Base-by-base conservation (phyloP, 2,113 vertebrate species). In the Zosterops borbonicus region DNA sequence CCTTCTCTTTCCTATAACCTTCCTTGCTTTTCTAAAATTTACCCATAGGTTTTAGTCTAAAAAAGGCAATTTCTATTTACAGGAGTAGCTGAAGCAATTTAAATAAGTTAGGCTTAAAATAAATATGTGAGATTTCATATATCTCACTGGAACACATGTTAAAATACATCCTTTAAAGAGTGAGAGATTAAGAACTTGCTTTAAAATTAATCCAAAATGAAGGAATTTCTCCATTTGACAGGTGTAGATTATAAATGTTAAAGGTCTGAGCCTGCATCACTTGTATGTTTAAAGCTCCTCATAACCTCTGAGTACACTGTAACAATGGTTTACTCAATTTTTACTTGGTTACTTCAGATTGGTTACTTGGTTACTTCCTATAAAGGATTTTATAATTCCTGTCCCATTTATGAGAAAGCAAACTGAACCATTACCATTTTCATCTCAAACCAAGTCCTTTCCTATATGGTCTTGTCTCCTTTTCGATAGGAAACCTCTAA, bases 71-170 rank as follows among this genome's bases (percentile, higher is more conserved):
- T 79, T 67, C 81, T 95, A 87, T 95, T 94, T 87, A 94, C 79
- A 78, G 49, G 35, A 53, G 22, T 67, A 92, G 83, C 83, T 76
- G 80, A 85, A 78, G 83, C 17, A 79, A 53, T 74, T 90, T 62
- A 59, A 95, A 82, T 65, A 89, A 95, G 22, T 14, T 53, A 78
- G 29, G 58, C 67, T 94, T 95, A 90, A 87, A 89, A 96, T 94
- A 96, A 83, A 90, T 42, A 87, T 24, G 37, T 67, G 63, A 86
- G 42, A 68, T 94, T 92, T 76, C 56, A 63, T 68, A 52, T 62
- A 83, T 71, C 64, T 86, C 76, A 29, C 20, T 53, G 77, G 80
- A 87, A 46, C 83, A 81, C 35, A 27, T 81, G 46, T 47, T 84
- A 92, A 94, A 95, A 70, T 81, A 33, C 23, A 69, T 82, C 67